These are phyloP conservation scores for Lithophane semibrunnea DNA, from an alignment of 2,888 invertebrate genomes.

Conservation along the genomic window DNA sequence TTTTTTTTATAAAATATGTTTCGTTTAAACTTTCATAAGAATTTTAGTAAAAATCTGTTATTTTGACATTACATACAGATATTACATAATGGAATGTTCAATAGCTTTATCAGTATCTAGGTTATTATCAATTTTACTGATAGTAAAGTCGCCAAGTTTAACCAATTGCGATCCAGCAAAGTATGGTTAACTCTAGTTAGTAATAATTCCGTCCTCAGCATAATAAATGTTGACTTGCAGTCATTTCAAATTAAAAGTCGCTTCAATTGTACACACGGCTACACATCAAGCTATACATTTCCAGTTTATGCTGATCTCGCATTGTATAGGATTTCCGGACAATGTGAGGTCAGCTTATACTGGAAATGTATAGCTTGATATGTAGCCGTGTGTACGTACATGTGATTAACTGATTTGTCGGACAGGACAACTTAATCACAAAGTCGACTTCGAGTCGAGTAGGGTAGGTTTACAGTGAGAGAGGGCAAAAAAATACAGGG, in stretches of 20 bases:
- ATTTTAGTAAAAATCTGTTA: too few species aligned
- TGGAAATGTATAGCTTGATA: too few species aligned
- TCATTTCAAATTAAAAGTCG: conserved; percentile 26
- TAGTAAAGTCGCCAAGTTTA: not conserved
- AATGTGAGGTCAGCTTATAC: too few species aligned
- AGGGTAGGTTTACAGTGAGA: conserved; percentile 24
- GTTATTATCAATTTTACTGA: not conserved
- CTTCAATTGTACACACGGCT: conserved; percentile 28
- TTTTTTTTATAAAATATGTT: too few species aligned
- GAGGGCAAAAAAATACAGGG: not conserved
- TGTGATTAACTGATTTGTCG: conserved; percentile 49
- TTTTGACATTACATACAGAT: too few species aligned
- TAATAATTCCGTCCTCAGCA: not conserved
- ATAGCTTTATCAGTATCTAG: not conserved
- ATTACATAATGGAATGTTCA: too few species aligned
- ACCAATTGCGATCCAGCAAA: not conserved
- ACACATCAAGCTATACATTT: too few species aligned
- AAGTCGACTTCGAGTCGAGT: conserved; percentile 33
- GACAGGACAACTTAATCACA: conserved; percentile 66
- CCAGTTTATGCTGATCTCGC: too few species aligned
- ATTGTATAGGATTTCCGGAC: too few species aligned
- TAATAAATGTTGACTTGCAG: conserved; percentile 11
- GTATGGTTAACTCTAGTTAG: not conserved
- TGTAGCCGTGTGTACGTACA: too few species aligned
- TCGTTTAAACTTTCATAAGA: too few species aligned